A percentile compares a stretch with the other conserved stretches of the same genome.
Conservation (phyloP, 2,797 vertebrate species). For the Tapirus indicus region DNA sequence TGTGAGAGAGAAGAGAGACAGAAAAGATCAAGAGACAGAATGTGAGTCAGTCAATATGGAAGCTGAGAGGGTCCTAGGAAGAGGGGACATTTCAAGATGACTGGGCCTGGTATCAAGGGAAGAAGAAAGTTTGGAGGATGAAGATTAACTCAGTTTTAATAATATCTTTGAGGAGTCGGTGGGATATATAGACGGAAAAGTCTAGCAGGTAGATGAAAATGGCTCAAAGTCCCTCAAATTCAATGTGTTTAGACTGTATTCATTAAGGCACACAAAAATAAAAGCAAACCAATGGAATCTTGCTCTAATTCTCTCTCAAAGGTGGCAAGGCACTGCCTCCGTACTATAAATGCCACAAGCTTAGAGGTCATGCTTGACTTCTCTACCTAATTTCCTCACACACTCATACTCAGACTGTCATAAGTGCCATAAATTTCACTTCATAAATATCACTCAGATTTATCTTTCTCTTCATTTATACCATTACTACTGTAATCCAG, state of each 20-base stretch:
- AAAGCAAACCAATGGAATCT: neutral
- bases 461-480: slow-evolving; percentile 22
- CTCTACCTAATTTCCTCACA: neutral
- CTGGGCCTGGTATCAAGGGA: neutral
- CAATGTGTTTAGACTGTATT: neutral
- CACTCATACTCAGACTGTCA: neutral
- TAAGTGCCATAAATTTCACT: neutral
- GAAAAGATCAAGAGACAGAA: neutral
- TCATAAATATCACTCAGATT: slow-evolving; percentile 16
- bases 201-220: neutral
- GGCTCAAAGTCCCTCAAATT: neutral
- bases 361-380: neutral
- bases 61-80: neutral
- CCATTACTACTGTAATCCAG: neutral
- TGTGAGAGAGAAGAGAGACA: neutral
- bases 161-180: neutral
- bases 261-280: neutral
- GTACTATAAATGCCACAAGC: neutral
- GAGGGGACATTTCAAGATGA: neutral
- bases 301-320: neutral
- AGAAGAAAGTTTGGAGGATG: neutral
- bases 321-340: neutral
- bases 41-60: neutral
- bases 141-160: neutral
- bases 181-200: neutral